Evolutionary conservation across 2,888 invertebrate genomes (phyloP).

Genomic region (Ophioninae sp.): DNA sequence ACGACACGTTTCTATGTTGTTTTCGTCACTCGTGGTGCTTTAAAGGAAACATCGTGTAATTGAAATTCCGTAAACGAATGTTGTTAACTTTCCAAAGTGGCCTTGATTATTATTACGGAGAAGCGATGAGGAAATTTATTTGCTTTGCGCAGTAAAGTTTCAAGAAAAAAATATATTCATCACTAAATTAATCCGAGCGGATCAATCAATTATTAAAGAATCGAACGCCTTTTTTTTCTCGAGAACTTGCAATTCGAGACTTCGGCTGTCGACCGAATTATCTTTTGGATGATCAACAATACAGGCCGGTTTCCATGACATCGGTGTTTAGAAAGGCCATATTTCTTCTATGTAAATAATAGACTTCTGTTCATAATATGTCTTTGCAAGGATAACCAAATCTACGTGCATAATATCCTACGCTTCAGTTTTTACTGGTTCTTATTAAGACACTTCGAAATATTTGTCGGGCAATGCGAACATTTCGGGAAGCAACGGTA

Average conservation of each 20-base stretch:
- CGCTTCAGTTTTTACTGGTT: background rate
- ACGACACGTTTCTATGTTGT: background rate
- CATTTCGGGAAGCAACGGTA: background rate
- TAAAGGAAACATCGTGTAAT: background rate
- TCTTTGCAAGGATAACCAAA: background rate
- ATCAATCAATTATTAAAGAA: background rate
- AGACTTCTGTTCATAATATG: background rate
- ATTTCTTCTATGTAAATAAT: conserved; percentile 11
- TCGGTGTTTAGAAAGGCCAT: background rate
- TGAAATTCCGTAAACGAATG: background rate
- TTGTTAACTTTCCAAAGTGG: background rate
- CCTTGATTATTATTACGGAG: background rate
- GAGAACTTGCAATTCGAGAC: background rate
- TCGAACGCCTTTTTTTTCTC: background rate
- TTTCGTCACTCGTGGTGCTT: background rate
- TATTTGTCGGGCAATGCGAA: background rate
- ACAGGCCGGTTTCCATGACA: background rate
- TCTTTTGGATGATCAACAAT: background rate
- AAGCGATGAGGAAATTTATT: background rate
- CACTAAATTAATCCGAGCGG: background rate
- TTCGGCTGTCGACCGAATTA: background rate
- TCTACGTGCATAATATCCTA: background rate
- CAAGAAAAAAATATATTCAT: background rate
- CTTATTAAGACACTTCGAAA: background rate
- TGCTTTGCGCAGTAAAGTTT: background rate